A percentile compares a stretch with the other conserved stretches of the same genome.
phyloP scores from a whole-genome alignment of 2,797 vertebrate genomes.

The Morelia viridis region DNA sequence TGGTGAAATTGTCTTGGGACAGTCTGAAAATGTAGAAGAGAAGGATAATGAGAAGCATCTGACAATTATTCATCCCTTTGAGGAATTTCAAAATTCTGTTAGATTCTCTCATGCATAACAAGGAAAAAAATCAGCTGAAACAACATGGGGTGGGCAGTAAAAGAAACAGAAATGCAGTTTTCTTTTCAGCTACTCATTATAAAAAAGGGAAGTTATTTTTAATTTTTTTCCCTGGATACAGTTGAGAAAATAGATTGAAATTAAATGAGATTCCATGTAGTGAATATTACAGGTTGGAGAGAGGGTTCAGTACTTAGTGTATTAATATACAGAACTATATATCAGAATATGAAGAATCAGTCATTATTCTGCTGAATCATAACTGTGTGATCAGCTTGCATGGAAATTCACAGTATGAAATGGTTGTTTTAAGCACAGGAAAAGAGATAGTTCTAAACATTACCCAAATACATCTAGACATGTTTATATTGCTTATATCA shows the following conservation, averaged over 20 bases:
- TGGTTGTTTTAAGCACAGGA: not conserved
- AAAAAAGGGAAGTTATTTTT: constrained; percentile 33
- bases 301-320: not conserved
- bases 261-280: constrained; percentile 44
- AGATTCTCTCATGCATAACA: constrained; percentile 39
- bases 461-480: not conserved
- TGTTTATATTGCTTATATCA: not conserved
- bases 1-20: constrained; percentile 43
- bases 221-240: constrained; percentile 28
- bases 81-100: constrained; percentile 39
- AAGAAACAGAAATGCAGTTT: constrained; percentile 47
- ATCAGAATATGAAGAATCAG: not conserved
- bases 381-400: not conserved
- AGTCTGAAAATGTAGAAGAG: constrained; percentile 41
- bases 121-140: constrained; percentile 26
- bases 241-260: constrained; percentile 28
- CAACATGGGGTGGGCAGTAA: constrained; percentile 11
- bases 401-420: not conserved
- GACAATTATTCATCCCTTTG: constrained; percentile 52
- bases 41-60: constrained; percentile 48
- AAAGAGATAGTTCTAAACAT: not conserved
- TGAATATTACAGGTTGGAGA: constrained; percentile 23
- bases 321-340: constrained; percentile 1
- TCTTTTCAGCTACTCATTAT: constrained; percentile 35
- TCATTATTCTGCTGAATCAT: constrained; percentile 38